Conservation (phyloP, 2,797 vertebrate species). For the Garrulus glandarius region DNA sequence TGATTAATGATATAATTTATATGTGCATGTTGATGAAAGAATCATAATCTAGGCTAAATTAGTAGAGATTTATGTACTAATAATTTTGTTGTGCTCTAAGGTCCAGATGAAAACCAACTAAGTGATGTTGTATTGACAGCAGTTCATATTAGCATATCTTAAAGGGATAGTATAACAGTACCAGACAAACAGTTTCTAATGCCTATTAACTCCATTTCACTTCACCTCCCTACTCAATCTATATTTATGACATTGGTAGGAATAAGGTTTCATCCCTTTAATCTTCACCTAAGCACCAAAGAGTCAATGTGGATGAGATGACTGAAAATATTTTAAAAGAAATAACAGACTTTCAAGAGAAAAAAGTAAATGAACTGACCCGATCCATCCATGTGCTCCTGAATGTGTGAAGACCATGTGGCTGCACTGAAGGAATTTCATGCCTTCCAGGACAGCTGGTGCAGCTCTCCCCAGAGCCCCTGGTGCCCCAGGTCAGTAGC, state of each 20-base stretch:
- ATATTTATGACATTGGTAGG: neutral
- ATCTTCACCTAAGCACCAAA: neutral
- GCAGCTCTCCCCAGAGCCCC: neutral
- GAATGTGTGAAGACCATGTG: neutral
- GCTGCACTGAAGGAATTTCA: neutral
- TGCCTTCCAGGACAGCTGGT: neutral
- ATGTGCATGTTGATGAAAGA: conserved; percentile 66
- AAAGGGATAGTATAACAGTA: neutral
- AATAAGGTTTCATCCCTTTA: neutral
- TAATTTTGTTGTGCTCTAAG: conserved; percentile 60
- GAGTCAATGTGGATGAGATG: neutral
- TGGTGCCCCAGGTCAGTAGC: neutral
- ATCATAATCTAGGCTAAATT: conserved; percentile 65
- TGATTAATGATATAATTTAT: conserved; percentile 68
- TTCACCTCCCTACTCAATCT: neutral
- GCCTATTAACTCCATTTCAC: neutral
- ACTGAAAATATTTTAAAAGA: neutral
- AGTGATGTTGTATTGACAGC: conserved; percentile 53
- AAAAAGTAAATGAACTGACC: neutral
- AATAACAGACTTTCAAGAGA: neutral
- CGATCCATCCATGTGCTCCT: neutral
- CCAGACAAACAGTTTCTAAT: neutral
- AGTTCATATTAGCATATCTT: conserved; percentile 17
- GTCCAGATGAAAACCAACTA: conserved; percentile 46
- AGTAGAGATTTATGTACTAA: conserved; percentile 68